Percentiles rank a stretch among this genome's conserved stretches.
phyloP scores from a whole-genome alignment of 2,888 invertebrate genomes.

The Fragum fragum region DNA sequence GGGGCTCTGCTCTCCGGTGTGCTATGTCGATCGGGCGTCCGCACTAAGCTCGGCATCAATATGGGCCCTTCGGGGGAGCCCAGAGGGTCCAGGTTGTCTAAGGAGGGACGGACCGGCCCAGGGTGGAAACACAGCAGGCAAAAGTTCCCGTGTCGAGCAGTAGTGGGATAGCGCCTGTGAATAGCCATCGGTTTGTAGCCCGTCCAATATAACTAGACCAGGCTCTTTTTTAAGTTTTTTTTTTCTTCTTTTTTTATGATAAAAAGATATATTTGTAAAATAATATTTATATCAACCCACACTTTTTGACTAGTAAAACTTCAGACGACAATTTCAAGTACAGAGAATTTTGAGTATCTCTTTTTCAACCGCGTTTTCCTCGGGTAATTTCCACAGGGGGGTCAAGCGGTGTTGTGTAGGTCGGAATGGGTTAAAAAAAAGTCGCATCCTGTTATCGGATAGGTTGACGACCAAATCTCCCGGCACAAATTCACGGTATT shows the following conservation, averaged over 20 bases:
- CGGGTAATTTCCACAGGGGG: too few relatives aligned
- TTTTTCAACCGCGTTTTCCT: too few relatives aligned
- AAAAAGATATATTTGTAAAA: too few relatives aligned
- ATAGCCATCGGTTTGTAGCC: conserved; percentile 94
- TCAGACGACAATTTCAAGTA: too few relatives aligned
- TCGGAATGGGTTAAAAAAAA: too few relatives aligned
- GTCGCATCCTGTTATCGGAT: too few relatives aligned
- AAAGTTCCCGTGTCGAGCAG: conserved; percentile 97
- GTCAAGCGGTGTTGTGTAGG: too few relatives aligned
- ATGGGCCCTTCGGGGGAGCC: conserved; percentile 96
- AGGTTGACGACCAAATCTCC: too few relatives aligned
- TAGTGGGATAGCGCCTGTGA: conserved; percentile 94
- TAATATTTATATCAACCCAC: too few relatives aligned
- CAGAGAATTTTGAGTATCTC: too few relatives aligned
- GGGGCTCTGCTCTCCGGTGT: conserved; percentile 91
- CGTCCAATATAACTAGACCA: conserved; percentile 93
- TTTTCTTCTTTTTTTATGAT: not conserved
- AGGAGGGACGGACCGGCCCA: conserved; percentile 99
- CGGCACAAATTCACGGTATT: too few relatives aligned
- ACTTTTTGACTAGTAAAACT: too few relatives aligned
- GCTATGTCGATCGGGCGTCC: conserved; percentile 95
- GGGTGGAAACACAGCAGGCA: conserved; percentile 99
- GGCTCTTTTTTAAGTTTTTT: conserved; percentile 90
- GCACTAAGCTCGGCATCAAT: conserved; percentile 98
- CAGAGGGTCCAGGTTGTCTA: conserved; percentile 95